phyloP scores from a whole-genome alignment of 1,140 invertebrate genomes.

The Drosophila lacteicornis region DNA sequence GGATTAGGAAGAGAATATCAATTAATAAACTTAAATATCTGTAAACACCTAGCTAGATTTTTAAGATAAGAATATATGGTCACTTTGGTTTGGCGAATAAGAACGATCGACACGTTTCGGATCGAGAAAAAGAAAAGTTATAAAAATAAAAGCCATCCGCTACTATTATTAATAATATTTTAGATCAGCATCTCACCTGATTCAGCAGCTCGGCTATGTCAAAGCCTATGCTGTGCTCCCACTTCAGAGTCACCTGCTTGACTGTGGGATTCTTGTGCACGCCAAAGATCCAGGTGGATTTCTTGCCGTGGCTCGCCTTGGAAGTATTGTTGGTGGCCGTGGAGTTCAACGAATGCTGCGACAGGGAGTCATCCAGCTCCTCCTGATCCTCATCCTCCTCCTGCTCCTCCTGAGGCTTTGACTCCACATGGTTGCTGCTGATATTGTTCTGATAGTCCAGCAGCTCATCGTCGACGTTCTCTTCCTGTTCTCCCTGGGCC shows the following conservation, averaged over 20 bases:
- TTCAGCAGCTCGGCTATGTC: slow-evolving; percentile 72
- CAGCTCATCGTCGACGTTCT: slow-evolving; percentile 45
- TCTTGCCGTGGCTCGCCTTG: slow-evolving; percentile 54
- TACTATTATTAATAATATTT: no score
- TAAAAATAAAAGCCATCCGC: no score
- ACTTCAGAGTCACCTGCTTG: slow-evolving; percentile 78
- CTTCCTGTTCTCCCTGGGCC: slow-evolving; percentile 29
- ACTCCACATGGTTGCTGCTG: slow-evolving; percentile 34
- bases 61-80: no score
- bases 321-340: slow-evolving; percentile 73
- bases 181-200: slow-evolving; percentile 41
- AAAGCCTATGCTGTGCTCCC: slow-evolving; percentile 70
- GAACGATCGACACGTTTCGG: no score
- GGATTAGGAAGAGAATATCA: slow-evolving; percentile 1
- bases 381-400: slow-evolving; percentile 32
- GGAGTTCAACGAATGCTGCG: slow-evolving; percentile 72
- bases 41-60: no score
- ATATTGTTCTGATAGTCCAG: slow-evolving; percentile 74
- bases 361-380: slow-evolving; percentile 57
- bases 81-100: no score
- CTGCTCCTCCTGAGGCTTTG: slow-evolving; percentile 2
- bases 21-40: neutral
- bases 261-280: slow-evolving; percentile 87
- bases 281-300: slow-evolving; percentile 87
- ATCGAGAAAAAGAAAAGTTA: no score